Conservation (phyloP, 2,888 invertebrate genomes). For the Cephus pulcher region DNA sequence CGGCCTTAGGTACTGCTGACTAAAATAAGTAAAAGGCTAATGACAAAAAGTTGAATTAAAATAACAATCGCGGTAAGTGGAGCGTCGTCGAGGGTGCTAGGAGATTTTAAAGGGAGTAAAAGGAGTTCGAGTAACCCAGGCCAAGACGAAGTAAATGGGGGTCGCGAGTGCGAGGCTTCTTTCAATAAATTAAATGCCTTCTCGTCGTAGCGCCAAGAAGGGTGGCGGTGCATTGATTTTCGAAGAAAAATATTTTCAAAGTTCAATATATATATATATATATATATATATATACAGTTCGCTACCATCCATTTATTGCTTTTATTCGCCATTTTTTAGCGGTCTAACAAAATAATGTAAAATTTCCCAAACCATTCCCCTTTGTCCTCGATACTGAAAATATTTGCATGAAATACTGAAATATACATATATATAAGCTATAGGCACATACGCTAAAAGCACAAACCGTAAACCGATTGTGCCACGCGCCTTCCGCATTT, state of each 20-base stretch:
- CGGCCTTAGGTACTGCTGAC: neutral
- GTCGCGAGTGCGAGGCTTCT: constrained; percentile 8
- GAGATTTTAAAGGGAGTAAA: neutral
- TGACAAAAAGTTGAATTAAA: constrained; percentile 39
- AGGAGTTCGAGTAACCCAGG: neutral
- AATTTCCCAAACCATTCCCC: neutral
- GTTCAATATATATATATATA: neutral
- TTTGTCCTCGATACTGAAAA: neutral
- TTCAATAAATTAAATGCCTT: constrained; percentile 33
- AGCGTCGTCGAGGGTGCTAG: constrained; percentile 2
- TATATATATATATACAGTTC: neutral
- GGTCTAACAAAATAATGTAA: neutral
- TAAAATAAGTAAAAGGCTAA: constrained; percentile 47
- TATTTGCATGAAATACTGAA: neutral
- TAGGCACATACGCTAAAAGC: neutral
- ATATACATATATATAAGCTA: neutral
- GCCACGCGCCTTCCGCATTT: neutral
- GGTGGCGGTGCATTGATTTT: constrained; percentile 18
- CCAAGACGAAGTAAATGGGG: neutral
- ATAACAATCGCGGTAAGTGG: constrained; percentile 32
- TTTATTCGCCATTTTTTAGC: neutral
- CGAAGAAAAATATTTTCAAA: constrained; percentile 4
- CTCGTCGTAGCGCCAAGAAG: neutral
- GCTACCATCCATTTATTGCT: neutral
- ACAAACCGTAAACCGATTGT: neutral